Conservation (phyloP, 1,140 invertebrate genomes). For the Diabrotica virgifera region DNA sequence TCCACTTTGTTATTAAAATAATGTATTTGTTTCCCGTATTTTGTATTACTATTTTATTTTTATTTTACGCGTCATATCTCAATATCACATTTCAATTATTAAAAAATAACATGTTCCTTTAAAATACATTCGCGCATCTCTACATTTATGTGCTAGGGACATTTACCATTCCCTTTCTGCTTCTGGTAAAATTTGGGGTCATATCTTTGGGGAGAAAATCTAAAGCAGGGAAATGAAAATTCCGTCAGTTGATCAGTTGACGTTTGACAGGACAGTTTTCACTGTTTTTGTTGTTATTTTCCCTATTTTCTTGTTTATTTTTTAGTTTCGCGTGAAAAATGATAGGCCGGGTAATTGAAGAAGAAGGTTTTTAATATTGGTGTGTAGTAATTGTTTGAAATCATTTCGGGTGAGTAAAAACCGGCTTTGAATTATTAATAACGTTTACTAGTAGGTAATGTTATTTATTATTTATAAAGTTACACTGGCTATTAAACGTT, state of each 20-base stretch:
- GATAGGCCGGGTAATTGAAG: too few species aligned
- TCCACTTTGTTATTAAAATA: too few species aligned
- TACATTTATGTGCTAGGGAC: background rate
- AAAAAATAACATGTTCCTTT: too few species aligned
- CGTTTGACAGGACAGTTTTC: conserved; percentile 7
- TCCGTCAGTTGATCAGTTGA: conserved; percentile 18
- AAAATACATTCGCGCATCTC: background rate
- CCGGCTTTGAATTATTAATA: background rate
- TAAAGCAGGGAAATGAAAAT: conserved; percentile 14
- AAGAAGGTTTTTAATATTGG: background rate
- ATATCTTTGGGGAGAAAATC: conserved; percentile 12
- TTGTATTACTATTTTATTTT: too few species aligned
- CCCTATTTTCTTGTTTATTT: conserved; percentile 8
- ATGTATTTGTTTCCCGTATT: too few species aligned
- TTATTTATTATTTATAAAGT: too few species aligned
- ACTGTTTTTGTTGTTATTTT: conserved; percentile 22
- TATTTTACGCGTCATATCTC: too few species aligned
- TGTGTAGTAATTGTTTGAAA: background rate
- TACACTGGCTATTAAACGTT: too few species aligned
- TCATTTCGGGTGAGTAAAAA: background rate
- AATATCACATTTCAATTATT: too few species aligned
- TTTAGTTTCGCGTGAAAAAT: conserved; percentile 8
- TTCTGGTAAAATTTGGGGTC: conserved; percentile 9
- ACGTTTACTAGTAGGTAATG: too few species aligned
- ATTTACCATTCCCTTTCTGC: background rate